Conservation (phyloP, 1,140 invertebrate genomes). For the Neodiprion virginianus region DNA sequence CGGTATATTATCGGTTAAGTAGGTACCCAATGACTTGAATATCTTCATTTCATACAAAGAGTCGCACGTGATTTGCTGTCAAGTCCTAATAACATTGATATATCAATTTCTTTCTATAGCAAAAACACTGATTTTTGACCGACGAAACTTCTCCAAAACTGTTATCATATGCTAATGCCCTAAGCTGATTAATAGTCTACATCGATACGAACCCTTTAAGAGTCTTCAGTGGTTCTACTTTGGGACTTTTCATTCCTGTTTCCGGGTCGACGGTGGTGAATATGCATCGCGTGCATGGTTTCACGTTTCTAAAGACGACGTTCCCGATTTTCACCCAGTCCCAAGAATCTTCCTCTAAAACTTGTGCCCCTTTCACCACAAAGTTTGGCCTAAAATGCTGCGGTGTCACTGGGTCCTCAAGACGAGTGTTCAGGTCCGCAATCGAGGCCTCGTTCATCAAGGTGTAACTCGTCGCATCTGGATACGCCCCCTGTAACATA, state of each 20-base stretch:
- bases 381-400: conserved; percentile 74
- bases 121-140: no score
- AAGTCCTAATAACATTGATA: no score
- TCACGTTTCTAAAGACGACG: conserved; percentile 67
- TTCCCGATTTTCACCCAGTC: conserved; percentile 73
- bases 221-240: conserved; percentile 66
- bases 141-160: no score
- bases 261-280: conserved; percentile 67
- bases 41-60: no score
- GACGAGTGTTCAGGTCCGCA: conserved; percentile 66
- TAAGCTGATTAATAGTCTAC: no score
- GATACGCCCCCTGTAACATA: conserved; percentile 63
- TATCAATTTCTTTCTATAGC: no score
- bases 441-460: conserved; percentile 71
- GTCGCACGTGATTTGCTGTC: no score
- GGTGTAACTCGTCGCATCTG: conserved; percentile 66
- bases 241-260: conserved; percentile 59
- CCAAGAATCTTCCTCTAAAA: conserved; percentile 75
- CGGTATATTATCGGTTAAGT: no score
- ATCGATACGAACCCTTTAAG: conserved; percentile 54
- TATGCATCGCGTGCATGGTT: conserved; percentile 71
- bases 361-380: conserved; percentile 66
- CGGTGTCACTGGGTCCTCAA: conserved; percentile 62
- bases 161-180: no score
- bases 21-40: no score